Evolutionary conservation across 2,797 vertebrate species (phyloP).

Genomic region (Thripadectes ignobilis): DNA sequence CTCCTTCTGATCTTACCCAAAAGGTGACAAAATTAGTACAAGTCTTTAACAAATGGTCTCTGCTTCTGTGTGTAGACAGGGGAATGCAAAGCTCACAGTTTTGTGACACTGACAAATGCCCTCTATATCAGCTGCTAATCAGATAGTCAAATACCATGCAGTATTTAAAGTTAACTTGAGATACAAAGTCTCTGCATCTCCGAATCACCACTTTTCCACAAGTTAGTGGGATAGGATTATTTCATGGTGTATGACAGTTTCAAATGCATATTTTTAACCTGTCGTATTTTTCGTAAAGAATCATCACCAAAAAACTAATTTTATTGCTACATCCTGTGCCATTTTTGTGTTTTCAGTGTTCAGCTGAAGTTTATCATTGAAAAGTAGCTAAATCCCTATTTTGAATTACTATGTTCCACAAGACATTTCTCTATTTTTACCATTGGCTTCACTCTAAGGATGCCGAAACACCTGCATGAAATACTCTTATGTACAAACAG

Average conservation of each 20-base stretch:
- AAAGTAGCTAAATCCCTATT: not conserved
- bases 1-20: not conserved
- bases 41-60: not conserved
- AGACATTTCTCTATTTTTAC: not conserved
- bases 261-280: not conserved
- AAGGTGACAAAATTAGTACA: not conserved
- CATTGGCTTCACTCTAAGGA: not conserved
- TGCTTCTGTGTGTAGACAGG: not conserved
- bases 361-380: not conserved
- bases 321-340: not conserved
- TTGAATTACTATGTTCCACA: not conserved
- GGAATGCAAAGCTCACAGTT: not conserved
- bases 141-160: not conserved
- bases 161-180: not conserved
- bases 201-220: not conserved
- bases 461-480: not conserved
- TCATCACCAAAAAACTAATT: not conserved
- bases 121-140: not conserved
- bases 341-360: not conserved
- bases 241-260: not conserved
- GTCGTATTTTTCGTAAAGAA: not conserved
- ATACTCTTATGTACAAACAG: not conserved
- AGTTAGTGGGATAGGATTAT: fast-evolving
- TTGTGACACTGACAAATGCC: not conserved
- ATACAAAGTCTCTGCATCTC: not conserved